These are phyloP conservation scores for Drosophila nr. medialis DNA, from an alignment of 2,888 invertebrate species.

Conservation along the genomic window DNA sequence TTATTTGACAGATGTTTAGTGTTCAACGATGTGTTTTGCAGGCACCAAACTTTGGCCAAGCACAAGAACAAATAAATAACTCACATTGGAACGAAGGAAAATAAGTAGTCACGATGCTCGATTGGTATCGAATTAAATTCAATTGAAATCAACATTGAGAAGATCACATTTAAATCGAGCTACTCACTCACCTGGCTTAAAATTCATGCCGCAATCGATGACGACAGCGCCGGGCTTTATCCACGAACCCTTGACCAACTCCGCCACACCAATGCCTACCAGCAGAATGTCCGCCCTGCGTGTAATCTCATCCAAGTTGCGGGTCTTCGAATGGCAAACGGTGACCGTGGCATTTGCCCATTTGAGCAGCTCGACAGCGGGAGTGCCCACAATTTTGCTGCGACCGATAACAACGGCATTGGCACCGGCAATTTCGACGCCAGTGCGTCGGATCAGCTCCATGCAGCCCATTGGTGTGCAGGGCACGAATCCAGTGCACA, in stretches of 20 bases:
- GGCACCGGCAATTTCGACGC: conserved; percentile 91
- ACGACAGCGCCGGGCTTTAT: conserved; percentile 99
- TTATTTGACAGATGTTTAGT: background rate
- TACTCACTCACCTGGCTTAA: conserved; percentile 89
- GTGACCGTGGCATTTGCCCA: conserved; percentile 99
- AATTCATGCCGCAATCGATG: conserved; percentile 99
- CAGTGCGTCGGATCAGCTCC: conserved; percentile 90
- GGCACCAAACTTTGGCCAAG: background rate
- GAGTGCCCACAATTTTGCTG: conserved; percentile 99
- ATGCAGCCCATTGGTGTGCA: conserved; percentile 98
- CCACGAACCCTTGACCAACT: conserved; percentile 97
- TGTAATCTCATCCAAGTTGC: conserved; percentile 91
- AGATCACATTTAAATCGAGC: background rate
- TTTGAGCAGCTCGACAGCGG: conserved; percentile 95
- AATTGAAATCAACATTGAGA: background rate
- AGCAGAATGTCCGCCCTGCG: conserved; percentile 96
- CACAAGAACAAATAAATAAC: background rate
- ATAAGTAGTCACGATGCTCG: background rate
- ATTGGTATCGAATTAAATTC: background rate
- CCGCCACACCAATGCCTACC: conserved; percentile 96
- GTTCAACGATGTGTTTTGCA: background rate
- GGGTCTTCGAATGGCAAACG: conserved; percentile 97
- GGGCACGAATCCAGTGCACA: conserved; percentile 93
- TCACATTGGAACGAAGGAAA: background rate
- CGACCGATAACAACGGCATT: conserved; percentile 97